Conservation (phyloP, 2,113 vertebrate species). For the Macroglossus sobrinus region DNA sequence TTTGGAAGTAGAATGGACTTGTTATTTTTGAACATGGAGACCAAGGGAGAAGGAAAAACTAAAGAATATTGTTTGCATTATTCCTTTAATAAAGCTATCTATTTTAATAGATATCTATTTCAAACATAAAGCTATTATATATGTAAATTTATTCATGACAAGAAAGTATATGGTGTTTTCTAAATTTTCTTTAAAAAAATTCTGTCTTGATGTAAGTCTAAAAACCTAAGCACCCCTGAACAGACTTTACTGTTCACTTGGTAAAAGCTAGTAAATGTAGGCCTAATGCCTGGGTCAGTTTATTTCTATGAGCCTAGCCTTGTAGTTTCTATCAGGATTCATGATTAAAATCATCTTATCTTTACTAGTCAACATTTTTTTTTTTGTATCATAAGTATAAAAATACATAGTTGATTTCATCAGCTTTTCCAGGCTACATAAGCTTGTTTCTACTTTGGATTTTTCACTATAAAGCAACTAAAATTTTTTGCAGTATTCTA, state of each 20-base stretch:
- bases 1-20: conserved; percentile 1
- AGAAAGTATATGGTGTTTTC: background rate
- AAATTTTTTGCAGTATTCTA: background rate
- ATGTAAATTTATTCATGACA: background rate
- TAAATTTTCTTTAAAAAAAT: conserved; percentile 18
- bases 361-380: conserved; percentile 31
- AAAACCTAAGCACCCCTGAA: background rate
- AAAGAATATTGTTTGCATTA: conserved; percentile 29
- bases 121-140: background rate
- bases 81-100: conserved; percentile 9
- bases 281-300: background rate
- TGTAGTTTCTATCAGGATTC: conserved; percentile 4
- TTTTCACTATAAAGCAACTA: background rate
- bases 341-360: conserved; percentile 6
- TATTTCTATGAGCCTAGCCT: conserved; percentile 13
- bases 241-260: background rate
- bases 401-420: background rate
- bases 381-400: background rate
- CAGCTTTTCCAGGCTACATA: background rate
- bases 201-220: background rate
- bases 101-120: background rate
- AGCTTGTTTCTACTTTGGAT: background rate
- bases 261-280: background rate
- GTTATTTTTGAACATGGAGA: background rate
- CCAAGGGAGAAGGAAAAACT: background rate